Percentiles rank a stretch among this genome's conserved stretches.
Conservation (phyloP, 2,113 vertebrate species). For the Mohoua ochrocephala region DNA sequence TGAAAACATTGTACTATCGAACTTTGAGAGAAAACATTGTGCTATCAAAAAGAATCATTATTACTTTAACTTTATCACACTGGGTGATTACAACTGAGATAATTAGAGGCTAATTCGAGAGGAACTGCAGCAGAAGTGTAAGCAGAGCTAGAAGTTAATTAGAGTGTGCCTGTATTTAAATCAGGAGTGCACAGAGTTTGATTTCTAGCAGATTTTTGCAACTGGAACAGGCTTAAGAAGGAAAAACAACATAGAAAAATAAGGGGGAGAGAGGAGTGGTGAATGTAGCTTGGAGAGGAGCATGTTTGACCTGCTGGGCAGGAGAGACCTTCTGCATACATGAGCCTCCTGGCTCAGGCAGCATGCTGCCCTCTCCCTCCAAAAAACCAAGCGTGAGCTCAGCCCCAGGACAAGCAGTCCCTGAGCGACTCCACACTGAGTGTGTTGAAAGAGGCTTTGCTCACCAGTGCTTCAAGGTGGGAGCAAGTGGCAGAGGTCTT, state of each 20-base stretch:
- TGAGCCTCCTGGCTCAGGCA: background rate
- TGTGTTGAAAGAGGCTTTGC: background rate
- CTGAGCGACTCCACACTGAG: background rate
- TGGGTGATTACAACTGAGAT: conserved; percentile 39
- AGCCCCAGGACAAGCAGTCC: background rate
- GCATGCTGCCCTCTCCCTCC: background rate
- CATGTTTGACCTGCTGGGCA: background rate
- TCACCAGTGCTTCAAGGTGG: background rate
- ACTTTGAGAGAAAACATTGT: conserved; percentile 27
- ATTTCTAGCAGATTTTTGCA: background rate
- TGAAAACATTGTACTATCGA: conserved; percentile 47
- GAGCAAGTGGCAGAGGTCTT: background rate
- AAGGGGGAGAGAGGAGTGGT: background rate
- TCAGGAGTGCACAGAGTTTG: background rate
- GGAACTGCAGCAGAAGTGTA: background rate
- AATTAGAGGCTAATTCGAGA: conserved; percentile 37
- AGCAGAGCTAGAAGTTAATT: background rate
- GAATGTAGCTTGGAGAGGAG: accelerated
- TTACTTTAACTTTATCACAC: conserved; percentile 51
- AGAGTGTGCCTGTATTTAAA: background rate
- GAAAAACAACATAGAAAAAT: background rate
- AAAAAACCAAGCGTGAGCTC: background rate
- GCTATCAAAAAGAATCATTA: conserved; percentile 51
- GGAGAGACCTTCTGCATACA: accelerated
- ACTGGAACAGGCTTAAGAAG: background rate